A percentile compares a stretch with the other conserved stretches of the same genome.
These are phyloP conservation scores for Scomberomorus guttatus DNA, from an alignment of 2,797 vertebrate species.

Conservation along the genomic window DNA sequence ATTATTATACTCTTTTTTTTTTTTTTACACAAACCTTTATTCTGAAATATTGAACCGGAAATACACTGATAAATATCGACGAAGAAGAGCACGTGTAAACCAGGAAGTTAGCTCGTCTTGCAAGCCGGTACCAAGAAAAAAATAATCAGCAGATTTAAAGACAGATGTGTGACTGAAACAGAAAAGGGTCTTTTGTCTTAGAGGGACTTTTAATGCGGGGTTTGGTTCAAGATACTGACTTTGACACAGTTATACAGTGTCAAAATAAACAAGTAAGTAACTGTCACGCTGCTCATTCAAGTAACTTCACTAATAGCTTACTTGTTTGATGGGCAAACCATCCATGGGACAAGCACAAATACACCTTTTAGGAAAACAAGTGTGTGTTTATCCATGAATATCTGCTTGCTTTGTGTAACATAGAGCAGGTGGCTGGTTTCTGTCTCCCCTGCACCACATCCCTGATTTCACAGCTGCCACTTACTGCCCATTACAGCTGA, in stretches of 20 bases:
- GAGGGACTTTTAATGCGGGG: too few relatives aligned
- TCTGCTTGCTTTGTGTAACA: not conserved
- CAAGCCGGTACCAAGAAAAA: not conserved
- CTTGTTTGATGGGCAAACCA: not conserved
- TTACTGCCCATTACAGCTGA: not conserved
- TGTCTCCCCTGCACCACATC: not conserved
- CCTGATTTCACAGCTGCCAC: not conserved
- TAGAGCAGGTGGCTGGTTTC: not conserved
- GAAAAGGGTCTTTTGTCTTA: not conserved
- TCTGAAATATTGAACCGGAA: slow-evolving; percentile 53
- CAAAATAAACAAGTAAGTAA: slow-evolving; percentile 28
- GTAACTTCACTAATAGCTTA: too few relatives aligned
- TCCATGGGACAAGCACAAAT: not conserved
- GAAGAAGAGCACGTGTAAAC: slow-evolving; percentile 12
- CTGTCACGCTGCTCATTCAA: not conserved
- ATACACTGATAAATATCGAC: not conserved
- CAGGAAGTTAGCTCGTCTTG: not conserved
- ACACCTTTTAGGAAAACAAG: not conserved
- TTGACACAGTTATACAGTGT: not conserved
- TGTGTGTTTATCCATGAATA: not conserved
- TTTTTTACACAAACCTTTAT: slow-evolving; percentile 25
- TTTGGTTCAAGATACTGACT: not conserved
- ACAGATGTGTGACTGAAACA: not conserved
- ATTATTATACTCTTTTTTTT: too few relatives aligned
- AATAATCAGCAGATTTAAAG: not conserved